Percentiles rank a stretch among this genome's conserved stretches.
These are phyloP conservation scores for Salpingus planirostris DNA, from an alignment of 2,888 invertebrate genomes.

Conservation along the genomic window DNA sequence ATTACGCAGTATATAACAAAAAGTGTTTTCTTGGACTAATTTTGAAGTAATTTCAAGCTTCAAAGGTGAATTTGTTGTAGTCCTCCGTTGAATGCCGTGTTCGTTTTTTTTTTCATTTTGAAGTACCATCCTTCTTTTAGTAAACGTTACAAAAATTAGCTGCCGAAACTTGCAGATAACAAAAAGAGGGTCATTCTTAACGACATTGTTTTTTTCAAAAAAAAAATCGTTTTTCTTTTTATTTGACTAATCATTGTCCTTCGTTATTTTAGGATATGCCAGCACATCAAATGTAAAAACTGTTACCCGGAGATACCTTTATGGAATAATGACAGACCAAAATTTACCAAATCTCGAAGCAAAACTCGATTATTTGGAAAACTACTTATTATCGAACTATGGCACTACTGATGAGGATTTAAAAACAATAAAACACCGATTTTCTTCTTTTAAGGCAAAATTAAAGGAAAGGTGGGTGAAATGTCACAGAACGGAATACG, in stretches of 20 bases:
- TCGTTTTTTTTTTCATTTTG: no score
- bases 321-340: neutral
- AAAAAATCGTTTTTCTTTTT: no score
- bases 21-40: no score
- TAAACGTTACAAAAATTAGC: no score
- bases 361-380: neutral
- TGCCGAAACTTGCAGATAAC: no score
- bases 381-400: neutral
- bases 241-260: no score
- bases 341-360: neutral
- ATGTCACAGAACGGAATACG: neutral
- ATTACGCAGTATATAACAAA: no score
- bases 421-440: neutral
- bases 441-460: neutral
- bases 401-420: neutral
- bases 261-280: constrained; percentile 1
- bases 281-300: neutral
- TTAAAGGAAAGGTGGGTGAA: neutral
- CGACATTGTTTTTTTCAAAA: constrained; percentile 1
- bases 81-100: no score
- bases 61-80: no score
- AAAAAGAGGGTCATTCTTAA: no score
- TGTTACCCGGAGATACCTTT: neutral
- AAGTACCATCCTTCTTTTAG: no score
- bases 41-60: no score